A percentile compares a stretch with the other conserved stretches of the same genome.
phyloP scores from a whole-genome alignment of 2,113 vertebrate species.

The Axis porcinus region DNA sequence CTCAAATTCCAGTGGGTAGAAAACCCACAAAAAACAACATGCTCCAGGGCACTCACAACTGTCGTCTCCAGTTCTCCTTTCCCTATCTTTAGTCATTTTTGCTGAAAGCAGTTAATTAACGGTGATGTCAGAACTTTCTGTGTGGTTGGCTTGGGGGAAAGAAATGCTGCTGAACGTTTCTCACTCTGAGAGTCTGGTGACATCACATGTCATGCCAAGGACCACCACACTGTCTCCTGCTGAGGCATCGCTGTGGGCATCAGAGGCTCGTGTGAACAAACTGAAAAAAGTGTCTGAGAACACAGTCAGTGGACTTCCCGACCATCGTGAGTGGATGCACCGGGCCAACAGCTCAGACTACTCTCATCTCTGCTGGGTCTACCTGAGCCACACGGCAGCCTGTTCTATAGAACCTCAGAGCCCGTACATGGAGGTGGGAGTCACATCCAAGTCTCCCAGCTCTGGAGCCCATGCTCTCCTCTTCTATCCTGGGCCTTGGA shows the following conservation, averaged over 20 bases:
- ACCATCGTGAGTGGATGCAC: fast-evolving
- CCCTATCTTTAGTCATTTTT: neutral
- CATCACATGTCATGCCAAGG: neutral
- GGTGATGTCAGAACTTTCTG: neutral
- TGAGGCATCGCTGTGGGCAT: neutral
- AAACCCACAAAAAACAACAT: neutral
- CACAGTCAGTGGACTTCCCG: fast-evolving
- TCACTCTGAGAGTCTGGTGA: neutral
- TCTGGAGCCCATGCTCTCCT: neutral
- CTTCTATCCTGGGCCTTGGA: neutral
- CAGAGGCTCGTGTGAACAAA: neutral
- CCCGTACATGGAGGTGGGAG: fast-evolving
- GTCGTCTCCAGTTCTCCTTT: neutral
- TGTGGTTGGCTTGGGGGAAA: neutral
- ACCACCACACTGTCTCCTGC: neutral
- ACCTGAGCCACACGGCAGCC: neutral
- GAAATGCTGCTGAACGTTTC: neutral
- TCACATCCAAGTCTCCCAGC: neutral
- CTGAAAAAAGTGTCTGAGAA: neutral
- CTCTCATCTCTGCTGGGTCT: fast-evolving
- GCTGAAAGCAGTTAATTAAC: neutral
- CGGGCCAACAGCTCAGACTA: neutral
- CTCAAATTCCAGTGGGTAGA: neutral
- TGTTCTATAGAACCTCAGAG: fast-evolving
- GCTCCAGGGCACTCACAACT: neutral